A percentile compares a stretch with the other conserved stretches of the same genome.
Conservation (phyloP, 2,888 invertebrate species). For the Aromia moschata region DNA sequence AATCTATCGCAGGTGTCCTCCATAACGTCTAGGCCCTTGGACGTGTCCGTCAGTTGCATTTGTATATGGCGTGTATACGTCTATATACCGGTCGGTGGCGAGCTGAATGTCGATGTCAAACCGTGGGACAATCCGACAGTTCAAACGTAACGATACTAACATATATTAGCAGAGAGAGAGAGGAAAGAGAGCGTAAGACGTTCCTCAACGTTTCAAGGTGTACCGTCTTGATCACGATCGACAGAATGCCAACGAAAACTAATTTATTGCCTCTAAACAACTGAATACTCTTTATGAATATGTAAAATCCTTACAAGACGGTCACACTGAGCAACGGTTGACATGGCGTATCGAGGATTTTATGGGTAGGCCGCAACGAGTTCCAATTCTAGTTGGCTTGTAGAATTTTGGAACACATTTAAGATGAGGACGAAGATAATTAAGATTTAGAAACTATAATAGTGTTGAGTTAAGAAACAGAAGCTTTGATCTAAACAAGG, state of each 20-base stretch:
- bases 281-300: conserved; percentile 27
- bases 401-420: too few relatives aligned
- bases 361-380: too few relatives aligned
- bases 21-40: neutral
- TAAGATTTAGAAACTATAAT: too few relatives aligned
- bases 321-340: conserved; percentile 14
- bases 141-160: conserved; percentile 28
- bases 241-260: conserved; percentile 32
- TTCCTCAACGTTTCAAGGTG: conserved; percentile 13
- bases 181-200: too few relatives aligned
- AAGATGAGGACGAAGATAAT: too few relatives aligned
- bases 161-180: conserved; percentile 21
- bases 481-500: too few relatives aligned
- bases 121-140: conserved; percentile 41
- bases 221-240: conserved; percentile 30
- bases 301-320: conserved; percentile 12
- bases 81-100: conserved; percentile 24
- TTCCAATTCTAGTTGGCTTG: too few relatives aligned
- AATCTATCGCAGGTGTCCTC: neutral
- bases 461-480: too few relatives aligned
- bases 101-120: conserved; percentile 43
- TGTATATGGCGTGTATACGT: conserved; percentile 19
- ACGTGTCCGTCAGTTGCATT: conserved; percentile 14
- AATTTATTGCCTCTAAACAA: conserved; percentile 26
- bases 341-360: conserved; percentile 15